Percentiles rank a stretch among this genome's conserved stretches.
phyloP scores from a whole-genome alignment of 2,888 invertebrate species.

The Drosophila recens region DNA sequence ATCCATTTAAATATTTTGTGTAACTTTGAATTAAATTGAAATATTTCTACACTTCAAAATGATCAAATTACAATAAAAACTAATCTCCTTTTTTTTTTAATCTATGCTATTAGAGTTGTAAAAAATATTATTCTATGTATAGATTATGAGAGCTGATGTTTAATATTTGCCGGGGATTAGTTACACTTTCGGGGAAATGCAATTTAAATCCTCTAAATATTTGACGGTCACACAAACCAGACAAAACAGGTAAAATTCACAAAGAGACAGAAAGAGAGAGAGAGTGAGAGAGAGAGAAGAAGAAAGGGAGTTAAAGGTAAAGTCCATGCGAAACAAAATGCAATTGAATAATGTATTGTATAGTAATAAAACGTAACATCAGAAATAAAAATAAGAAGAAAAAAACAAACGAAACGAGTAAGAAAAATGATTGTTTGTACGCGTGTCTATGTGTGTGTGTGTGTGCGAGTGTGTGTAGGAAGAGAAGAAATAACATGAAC shows the following conservation, averaged over 20 bases:
- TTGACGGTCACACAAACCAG: slow-evolving; percentile 20
- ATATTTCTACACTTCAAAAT: background rate
- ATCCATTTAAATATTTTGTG: background rate
- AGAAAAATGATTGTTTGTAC: slow-evolving; percentile 43
- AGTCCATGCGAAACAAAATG: slow-evolving; percentile 32
- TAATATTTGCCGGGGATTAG: slow-evolving; percentile 3
- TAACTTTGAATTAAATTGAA: too few species aligned
- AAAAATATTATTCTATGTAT: background rate
- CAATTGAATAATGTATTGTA: slow-evolving; percentile 71
- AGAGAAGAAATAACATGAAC: slow-evolving; percentile 36
- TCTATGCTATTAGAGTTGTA: background rate
- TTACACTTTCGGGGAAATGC: slow-evolving; percentile 26
- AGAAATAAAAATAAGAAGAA: slow-evolving; percentile 23
- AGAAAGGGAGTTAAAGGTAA: background rate
- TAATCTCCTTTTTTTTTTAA: background rate
- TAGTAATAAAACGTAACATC: slow-evolving; percentile 71
- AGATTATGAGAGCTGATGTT: background rate
- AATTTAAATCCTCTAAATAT: slow-evolving; percentile 31
- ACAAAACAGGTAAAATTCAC: background rate
- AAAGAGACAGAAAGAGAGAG: background rate
- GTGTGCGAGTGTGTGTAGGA: slow-evolving; percentile 18
- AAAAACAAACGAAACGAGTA: slow-evolving; percentile 30
- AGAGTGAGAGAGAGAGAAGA: background rate
- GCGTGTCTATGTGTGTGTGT: slow-evolving; percentile 7
- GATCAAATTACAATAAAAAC: background rate